Evolutionary conservation across 2,888 invertebrate species (phyloP), one percentile per base, ranked within the genome.

Genomic region (Hyalella azteca): DNA sequence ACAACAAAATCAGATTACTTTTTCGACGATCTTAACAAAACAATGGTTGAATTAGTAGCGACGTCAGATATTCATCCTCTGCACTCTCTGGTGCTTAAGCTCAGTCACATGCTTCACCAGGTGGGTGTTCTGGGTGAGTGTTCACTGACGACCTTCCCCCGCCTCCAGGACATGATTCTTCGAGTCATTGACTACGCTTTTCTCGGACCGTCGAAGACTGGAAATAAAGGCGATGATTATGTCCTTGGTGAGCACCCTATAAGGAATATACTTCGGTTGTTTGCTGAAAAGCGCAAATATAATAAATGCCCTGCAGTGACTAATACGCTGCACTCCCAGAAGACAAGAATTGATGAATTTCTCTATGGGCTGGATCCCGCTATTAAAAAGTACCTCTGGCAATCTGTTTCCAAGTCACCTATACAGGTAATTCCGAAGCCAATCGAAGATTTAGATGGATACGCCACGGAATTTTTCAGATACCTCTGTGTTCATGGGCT

Each of bases 111-210:
- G 32, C 19, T 66, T 32, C 66, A 66, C 39, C 36, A 36, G 4
- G 66, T 36, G 5, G 66, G 66, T 11, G 32, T 66, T 15, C 36
- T 36, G 19, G 66, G 66, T 0, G 36, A 66, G 7, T 66, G 66
- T 66, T 66, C 66, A 9, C 36, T 66, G 66, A 22, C 39, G 2
- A 66, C 29, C 32, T 36, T 36, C 19, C 29, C 7, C 19, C 36
- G 39, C 36, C 66, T 66, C 29, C 66, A 66, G n/a, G 66, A 66
- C 39, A 66, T 66, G 66, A 15, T 66, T 19, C 36, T 66, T 36
- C 22, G 36, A 36, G 66, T 19, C 39, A 66, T 66, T 5, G 36
- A 66, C 66, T 66, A 66, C 66, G 66, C n/a, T 36, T n/a, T 29
- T 3, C 66, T 66, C 15, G 66, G 36, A 36, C 5, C 15, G 15